These are phyloP conservation scores for Oxytorus armatus DNA, from an alignment of 2,888 invertebrate genomes.

Conservation along the genomic window DNA sequence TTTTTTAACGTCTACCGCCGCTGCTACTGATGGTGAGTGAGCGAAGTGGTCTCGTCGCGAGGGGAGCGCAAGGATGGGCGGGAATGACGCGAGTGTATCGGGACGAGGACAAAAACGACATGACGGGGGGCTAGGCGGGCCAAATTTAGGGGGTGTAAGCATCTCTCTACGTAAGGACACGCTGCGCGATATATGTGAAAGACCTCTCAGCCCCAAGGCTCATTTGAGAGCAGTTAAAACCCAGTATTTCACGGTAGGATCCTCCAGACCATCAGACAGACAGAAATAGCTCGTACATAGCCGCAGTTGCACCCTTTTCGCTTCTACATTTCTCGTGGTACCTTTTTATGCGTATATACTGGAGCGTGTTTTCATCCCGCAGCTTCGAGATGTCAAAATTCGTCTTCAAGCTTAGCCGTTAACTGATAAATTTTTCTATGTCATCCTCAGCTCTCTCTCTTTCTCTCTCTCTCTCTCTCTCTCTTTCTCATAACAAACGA, in stretches of 20 bases:
- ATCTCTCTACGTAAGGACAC: conserved; percentile 64
- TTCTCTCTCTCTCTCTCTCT: too few species aligned
- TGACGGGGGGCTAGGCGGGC: conserved; percentile 43
- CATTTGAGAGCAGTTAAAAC: conserved; percentile 75
- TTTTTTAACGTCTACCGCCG: conserved; percentile 65
- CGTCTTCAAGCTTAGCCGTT: conserved; percentile 15
- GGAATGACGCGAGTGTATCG: conserved; percentile 51
- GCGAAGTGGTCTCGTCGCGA: conserved; percentile 53
- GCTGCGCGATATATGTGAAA: conserved; percentile 62
- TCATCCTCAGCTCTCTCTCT: background rate
- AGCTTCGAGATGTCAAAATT: conserved; percentile 32
- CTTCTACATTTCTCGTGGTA: conserved; percentile 56
- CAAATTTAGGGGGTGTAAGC: conserved; percentile 68
- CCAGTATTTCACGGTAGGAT: conserved; percentile 69
- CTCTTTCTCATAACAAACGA: background rate
- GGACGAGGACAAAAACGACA: conserved; percentile 60
- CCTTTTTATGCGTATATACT: conserved; percentile 52
- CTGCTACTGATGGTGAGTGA: conserved; percentile 33
- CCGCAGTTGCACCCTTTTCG: conserved; percentile 49
- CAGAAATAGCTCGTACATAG: conserved; percentile 68
- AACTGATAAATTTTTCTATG: conserved; percentile 1
- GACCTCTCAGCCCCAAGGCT: conserved; percentile 70
- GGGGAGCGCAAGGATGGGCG: conserved; percentile 29
- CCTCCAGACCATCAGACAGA: conserved; percentile 64
- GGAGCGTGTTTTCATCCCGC: conserved; percentile 55